Evolutionary conservation across 2,113 vertebrate genomes (phyloP), one percentile per base, ranked within the genome.

Genomic region (Gorilla gorilla): DNA sequence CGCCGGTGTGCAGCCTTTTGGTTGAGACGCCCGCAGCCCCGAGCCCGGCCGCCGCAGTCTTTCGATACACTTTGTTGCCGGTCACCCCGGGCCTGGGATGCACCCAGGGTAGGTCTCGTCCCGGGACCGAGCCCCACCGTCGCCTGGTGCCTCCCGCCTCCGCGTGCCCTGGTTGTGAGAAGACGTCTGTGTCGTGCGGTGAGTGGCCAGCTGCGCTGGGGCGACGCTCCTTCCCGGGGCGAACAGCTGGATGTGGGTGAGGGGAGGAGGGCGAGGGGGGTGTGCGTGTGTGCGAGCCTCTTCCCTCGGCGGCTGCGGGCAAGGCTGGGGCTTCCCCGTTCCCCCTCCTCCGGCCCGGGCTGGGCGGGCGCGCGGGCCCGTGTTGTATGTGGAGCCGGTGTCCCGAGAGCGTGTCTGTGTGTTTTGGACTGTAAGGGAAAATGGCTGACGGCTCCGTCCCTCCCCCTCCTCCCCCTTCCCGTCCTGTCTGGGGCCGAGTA

Each of bases 401-500:
- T 96, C 98, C 97, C 88, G 95, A 85, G 98, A 97, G 97, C 93
- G 95, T 97, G 97, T 92, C 90, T 90, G 73, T 94, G 98, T 98
- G 98, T 98, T 98, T 98, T 98, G 98, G 98, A 98, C 98, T 98
- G 98, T 96, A 97, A 98, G 98, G 99, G 99, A 99, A 99, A 99
- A 99, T 99, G 99, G 99, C 99, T 99, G 99, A 99, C 99, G 98
- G 98, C 98, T 98, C 95, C 89, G 98, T 97, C 97, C 98, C 96
- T 98, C 96, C 96, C 72, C 96, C 97, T 96, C 92, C 96, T 93
- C 95, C 96, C 98, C 98, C 97, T 98, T 96, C 96, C 98, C 94
- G 98, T 97, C 98, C 98, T 98, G 98, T 98, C 96, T 97, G 97
- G 97, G 97, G 97, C 97, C 92, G 96, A 98, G 95, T 81, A 61